These are phyloP conservation scores for Porites divaricata DNA, from an alignment of 92 coral and sea anemone genomes.

Conservation along the genomic window DNA sequence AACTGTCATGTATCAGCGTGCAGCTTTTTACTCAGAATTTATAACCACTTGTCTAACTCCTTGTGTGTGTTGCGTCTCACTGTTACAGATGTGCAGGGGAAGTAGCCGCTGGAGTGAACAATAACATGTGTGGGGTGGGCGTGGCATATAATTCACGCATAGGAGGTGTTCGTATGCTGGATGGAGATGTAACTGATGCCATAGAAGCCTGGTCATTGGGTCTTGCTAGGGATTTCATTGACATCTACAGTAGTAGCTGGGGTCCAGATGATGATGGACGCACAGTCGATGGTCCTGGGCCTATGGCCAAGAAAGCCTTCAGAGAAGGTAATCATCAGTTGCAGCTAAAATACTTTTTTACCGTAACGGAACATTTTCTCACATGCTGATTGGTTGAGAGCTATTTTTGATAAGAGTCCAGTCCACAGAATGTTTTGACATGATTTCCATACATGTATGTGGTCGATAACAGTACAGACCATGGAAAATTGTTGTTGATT, in stretches of 20 bases:
- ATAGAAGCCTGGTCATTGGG: conserved; percentile 93
- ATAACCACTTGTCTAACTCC: no score
- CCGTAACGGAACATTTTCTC: no score
- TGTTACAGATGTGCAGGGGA: conserved; percentile 93
- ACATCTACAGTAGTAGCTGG: conserved; percentile 99
- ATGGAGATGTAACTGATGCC: conserved; percentile 96
- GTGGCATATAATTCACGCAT: conserved; percentile 95
- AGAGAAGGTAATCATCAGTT: conserved; percentile 74
- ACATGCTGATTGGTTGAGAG: no score
- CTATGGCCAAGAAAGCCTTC: conserved; percentile 88
- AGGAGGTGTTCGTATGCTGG: conserved; percentile 99
- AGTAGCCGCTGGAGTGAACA: conserved; percentile 85
- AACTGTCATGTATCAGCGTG: no score
- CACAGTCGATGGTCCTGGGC: conserved; percentile 98
- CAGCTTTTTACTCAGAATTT: no score
- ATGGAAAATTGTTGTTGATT: no score
- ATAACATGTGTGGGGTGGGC: conserved; percentile 91
- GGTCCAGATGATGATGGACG: conserved; percentile 99
- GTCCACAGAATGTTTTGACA: no score
- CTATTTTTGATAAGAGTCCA: no score
- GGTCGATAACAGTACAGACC: no score
- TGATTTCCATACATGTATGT: no score
- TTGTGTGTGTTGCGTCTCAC: no score
- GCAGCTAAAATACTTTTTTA: neutral
- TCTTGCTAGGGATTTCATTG: conserved; percentile 75